A percentile compares a stretch with the other conserved stretches of the same genome.
Evolutionary conservation across 2,888 invertebrate genomes (phyloP).

Genomic region (Dysmachus trigonus): DNA sequence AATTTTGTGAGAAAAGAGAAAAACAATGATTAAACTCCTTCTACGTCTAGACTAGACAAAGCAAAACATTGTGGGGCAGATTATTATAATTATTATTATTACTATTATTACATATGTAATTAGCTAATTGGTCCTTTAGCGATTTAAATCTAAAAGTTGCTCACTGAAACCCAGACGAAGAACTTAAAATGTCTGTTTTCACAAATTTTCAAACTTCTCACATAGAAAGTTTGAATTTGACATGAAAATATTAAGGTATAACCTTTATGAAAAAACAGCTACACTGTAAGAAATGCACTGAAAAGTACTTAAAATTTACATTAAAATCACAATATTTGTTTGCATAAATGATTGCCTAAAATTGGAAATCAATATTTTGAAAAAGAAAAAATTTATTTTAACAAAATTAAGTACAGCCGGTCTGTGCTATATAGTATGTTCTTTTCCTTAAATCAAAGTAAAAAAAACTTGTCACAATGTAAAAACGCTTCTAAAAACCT

Average conservation of each 20-base stretch:
- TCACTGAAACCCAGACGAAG: background rate
- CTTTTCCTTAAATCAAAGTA: no score
- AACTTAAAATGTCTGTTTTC: background rate
- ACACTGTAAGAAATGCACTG: no score
- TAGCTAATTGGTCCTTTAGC: background rate
- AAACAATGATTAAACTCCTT: background rate
- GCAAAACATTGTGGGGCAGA: background rate
- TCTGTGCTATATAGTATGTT: no score
- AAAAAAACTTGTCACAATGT: no score
- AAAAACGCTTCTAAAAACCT: no score
- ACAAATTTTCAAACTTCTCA: background rate
- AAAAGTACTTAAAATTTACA: no score
- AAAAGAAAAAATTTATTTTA: no score
- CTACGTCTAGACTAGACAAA: background rate
- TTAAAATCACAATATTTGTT: no score
- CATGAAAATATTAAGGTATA: background rate
- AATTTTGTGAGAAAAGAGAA: background rate
- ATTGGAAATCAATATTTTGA: no score
- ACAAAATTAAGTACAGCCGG: no score
- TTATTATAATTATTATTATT: no score
- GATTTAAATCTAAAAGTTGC: background rate
- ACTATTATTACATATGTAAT: background rate
- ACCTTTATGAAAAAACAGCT: background rate
- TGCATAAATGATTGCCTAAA: no score
- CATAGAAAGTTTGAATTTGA: background rate